phyloP scores from a whole-genome alignment of 2,113 vertebrate genomes.

The Merops nubicus region DNA sequence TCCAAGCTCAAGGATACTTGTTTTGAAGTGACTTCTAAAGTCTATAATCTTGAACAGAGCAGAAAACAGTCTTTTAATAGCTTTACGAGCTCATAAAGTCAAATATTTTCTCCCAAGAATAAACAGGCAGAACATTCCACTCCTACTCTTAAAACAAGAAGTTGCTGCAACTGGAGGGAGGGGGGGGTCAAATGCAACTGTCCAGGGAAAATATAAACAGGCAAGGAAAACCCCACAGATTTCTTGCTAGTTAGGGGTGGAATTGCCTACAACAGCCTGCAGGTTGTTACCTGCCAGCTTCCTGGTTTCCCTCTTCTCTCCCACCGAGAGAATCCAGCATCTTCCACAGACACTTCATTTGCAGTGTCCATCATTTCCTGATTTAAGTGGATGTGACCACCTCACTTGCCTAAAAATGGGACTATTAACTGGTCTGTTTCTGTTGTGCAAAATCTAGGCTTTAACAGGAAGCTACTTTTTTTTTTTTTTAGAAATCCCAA shows the following conservation, averaged over 20 bases:
- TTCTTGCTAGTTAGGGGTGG: not conserved
- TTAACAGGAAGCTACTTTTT: not conserved
- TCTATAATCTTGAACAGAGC: not conserved
- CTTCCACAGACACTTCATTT: not conserved
- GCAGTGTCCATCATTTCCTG: not conserved
- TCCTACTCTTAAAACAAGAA: not conserved
- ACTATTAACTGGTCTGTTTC: not conserved
- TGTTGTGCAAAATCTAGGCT: not conserved
- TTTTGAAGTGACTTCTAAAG: slow-evolving; percentile 17
- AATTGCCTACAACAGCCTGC: not conserved
- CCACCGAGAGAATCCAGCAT: not conserved
- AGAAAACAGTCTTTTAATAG: slow-evolving; percentile 43
- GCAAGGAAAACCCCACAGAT: not conserved
- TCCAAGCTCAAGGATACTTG: not conserved
- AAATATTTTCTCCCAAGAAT: slow-evolving; percentile 21
- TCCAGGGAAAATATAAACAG: not conserved
- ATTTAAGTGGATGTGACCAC: not conserved
- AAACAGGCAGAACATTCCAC: slow-evolving; percentile 32
- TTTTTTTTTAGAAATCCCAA: not conserved
- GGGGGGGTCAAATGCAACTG: not conserved
- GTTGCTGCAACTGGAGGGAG: not conserved
- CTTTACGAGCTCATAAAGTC: slow-evolving; percentile 39
- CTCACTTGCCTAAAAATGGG: not conserved
- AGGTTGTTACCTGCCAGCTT: not conserved
- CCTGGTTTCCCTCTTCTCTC: not conserved